These are phyloP conservation scores for Sphecodes monilicornis DNA, from an alignment of 2,888 invertebrate genomes.

Conservation along the genomic window DNA sequence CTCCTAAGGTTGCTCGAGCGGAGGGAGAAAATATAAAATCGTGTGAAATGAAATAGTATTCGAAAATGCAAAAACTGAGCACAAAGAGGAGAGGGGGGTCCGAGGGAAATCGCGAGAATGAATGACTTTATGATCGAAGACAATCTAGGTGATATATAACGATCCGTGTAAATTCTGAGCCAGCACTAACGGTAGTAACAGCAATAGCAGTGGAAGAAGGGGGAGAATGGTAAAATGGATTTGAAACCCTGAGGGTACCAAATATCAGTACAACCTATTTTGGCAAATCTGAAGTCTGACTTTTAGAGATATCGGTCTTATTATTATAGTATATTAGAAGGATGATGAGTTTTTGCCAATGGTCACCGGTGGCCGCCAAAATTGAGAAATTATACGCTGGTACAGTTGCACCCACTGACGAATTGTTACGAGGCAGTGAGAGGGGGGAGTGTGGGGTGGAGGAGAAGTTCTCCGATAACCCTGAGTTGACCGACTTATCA, in stretches of 20 bases:
- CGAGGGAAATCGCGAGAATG: not conserved
- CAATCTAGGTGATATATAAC: constrained; percentile 23
- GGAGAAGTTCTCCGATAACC: constrained; percentile 59
- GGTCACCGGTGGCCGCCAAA: too few relatives aligned
- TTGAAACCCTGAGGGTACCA: too few relatives aligned
- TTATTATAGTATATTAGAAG: too few relatives aligned
- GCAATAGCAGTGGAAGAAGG: too few relatives aligned
- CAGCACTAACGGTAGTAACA: constrained; percentile 23
- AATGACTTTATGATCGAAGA: constrained; percentile 33
- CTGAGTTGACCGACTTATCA: constrained; percentile 67
- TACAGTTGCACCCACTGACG: not conserved
- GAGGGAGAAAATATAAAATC: not conserved
- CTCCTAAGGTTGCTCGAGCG: not conserved
- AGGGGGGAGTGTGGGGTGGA: not conserved
- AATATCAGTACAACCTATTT: too few relatives aligned
- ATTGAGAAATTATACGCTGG: not conserved
- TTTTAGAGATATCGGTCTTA: too few relatives aligned
- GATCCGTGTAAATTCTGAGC: constrained; percentile 30
- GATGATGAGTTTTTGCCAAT: too few relatives aligned
- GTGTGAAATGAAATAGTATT: not conserved
- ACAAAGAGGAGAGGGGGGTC: not conserved
- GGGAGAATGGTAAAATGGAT: too few relatives aligned
- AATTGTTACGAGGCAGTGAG: not conserved
- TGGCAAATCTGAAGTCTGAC: too few relatives aligned
- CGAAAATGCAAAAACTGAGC: not conserved